A percentile compares a stretch with the other conserved stretches of the same genome.
Evolutionary conservation across 1,140 invertebrate genomes (phyloP).

Genomic region (Whitmania pigra): DNA sequence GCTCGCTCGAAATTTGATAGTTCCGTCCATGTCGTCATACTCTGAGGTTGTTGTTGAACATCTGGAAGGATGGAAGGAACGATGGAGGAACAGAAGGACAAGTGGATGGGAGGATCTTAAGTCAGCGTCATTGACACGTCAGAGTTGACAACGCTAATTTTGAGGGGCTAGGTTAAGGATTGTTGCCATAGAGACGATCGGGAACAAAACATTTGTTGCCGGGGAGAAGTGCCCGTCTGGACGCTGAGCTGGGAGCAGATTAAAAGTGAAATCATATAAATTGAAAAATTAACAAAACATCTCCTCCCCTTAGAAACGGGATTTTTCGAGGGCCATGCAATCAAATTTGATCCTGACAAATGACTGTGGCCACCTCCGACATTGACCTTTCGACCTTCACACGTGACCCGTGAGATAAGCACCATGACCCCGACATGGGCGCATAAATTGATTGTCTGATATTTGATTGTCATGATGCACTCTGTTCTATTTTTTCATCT

Average conservation of each 20-base stretch:
- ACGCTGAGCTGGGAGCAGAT: no score
- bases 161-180: not conserved
- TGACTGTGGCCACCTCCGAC: not conserved
- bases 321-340: not conserved
- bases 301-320: not conserved
- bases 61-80: no score
- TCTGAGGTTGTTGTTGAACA: no score
- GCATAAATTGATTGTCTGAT: not conserved
- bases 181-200: not conserved
- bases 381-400: not conserved
- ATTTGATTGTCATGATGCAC: not conserved
- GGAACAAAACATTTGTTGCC: slow-evolving; percentile 3
- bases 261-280: no score
- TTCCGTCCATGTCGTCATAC: no score
- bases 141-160: no score
- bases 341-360: slow-evolving; percentile 12
- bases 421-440: slow-evolving; percentile 1
- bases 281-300: slow-evolving; percentile 12
- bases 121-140: no score
- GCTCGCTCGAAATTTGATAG: no score
- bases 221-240: no score
- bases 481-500: slow-evolving; percentile 1
- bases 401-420: slow-evolving; percentile 13
- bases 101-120: no score
- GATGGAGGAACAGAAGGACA: no score